These are phyloP conservation scores for Limnephilus marmoratus DNA, from an alignment of 2,888 invertebrate genomes.

Conservation along the genomic window DNA sequence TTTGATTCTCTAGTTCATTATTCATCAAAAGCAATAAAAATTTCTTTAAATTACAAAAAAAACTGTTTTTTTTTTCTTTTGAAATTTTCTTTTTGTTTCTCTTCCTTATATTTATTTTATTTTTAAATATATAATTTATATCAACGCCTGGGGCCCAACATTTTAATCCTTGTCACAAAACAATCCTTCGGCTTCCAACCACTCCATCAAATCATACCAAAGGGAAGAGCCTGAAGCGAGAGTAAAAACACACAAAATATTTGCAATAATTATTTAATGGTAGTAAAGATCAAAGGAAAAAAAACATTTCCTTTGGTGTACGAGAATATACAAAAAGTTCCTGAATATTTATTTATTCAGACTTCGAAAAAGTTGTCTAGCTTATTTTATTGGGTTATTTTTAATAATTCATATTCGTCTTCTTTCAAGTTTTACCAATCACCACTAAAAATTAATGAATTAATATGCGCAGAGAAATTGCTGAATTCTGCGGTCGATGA, in stretches of 20 bases:
- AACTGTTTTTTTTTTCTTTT: too few species aligned
- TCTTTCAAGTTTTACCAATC: neutral
- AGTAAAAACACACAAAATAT: neutral
- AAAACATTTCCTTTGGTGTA: neutral
- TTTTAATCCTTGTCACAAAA: neutral
- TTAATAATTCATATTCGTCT: too few species aligned
- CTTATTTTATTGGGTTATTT: neutral
- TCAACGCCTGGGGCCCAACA: neutral
- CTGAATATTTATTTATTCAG: neutral
- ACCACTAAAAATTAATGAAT: neutral
- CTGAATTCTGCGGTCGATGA: neutral
- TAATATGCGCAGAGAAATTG: neutral
- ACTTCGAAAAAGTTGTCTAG: neutral
- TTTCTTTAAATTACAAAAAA: too few species aligned
- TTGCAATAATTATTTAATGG: too few species aligned
- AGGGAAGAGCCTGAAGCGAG: neutral
- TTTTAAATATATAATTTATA: neutral
- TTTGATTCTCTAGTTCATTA: too few species aligned
- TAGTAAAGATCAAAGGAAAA: too few species aligned
- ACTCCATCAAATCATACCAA: neutral
- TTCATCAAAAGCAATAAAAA: too few species aligned
- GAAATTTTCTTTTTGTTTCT: too few species aligned
- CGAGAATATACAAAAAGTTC: neutral
- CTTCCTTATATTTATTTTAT: too few species aligned
- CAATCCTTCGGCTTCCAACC: neutral